phyloP scores from a whole-genome alignment of 2,888 invertebrate genomes.

The Tachina lurida region DNA sequence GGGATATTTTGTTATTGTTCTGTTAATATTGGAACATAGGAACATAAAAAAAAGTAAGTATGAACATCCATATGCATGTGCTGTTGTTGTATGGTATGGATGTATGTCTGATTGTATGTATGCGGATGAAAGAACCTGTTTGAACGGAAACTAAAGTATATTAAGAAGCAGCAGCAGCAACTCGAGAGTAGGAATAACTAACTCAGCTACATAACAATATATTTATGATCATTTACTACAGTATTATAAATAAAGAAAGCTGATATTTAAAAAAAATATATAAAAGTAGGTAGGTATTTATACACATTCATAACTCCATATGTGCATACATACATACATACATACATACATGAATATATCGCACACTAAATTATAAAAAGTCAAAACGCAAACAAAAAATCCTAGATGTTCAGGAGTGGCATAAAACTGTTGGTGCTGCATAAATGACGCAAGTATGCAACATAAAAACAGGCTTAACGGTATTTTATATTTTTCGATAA shows the following conservation, averaged over 20 bases:
- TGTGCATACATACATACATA: neutral
- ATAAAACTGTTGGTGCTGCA: too few species aligned
- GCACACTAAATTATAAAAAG: too few species aligned
- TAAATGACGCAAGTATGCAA: too few species aligned
- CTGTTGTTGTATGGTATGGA: neutral
- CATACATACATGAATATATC: too few species aligned
- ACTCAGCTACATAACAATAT: conserved; percentile 27
- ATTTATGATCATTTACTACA: conserved; percentile 48
- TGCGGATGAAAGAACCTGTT: conserved; percentile 81
- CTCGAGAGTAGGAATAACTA: conserved; percentile 69
- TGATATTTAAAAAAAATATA: conserved; percentile 39
- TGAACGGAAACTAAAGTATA: conserved; percentile 82
- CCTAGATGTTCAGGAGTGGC: too few species aligned
- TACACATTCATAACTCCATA: conserved; percentile 20
- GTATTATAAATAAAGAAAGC: conserved; percentile 64
- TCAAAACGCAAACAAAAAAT: too few species aligned
- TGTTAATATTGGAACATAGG: conserved; percentile 50
- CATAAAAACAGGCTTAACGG: too few species aligned
- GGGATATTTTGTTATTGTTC: conserved; percentile 60
- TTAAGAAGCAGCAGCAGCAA: conserved; percentile 66
- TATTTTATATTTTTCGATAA: too few species aligned
- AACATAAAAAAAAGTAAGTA: conserved; percentile 2
- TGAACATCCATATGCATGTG: neutral
- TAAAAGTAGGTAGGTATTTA: neutral
- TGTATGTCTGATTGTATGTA: conserved; percentile 69